Evolutionary conservation across 2,888 invertebrate genomes (phyloP).

Genomic region (Ophion slaviceki): DNA sequence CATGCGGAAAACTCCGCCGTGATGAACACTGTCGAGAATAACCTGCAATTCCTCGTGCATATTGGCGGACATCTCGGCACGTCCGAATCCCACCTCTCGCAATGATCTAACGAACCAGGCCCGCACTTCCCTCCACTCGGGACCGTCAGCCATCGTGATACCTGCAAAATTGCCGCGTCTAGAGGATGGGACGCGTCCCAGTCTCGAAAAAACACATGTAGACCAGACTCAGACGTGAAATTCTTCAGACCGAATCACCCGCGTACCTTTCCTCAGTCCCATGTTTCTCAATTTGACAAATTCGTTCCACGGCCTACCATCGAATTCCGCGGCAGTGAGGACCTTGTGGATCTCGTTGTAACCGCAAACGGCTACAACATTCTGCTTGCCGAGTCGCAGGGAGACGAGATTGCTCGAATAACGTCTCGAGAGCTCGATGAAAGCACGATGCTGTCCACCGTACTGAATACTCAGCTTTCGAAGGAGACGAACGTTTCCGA

Average conservation of each 20-base stretch:
- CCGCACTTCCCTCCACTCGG: constrained; percentile 86
- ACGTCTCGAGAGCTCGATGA: constrained; percentile 73
- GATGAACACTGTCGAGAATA: constrained; percentile 78
- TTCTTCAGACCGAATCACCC: too few relatives aligned
- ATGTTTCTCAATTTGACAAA: constrained; percentile 87
- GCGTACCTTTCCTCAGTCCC: constrained; percentile 85
- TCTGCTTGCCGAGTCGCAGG: constrained; percentile 71
- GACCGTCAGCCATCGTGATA: constrained; percentile 86
- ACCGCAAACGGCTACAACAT: constrained; percentile 84
- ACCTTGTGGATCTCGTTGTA: constrained; percentile 85
- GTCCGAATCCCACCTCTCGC: constrained; percentile 86
- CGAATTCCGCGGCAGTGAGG: constrained; percentile 86
- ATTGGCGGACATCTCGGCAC: constrained; percentile 84
- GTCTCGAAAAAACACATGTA: not conserved
- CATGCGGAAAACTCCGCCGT: constrained; percentile 73
- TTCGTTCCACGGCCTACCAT: constrained; percentile 88
- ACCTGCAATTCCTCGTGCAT: constrained; percentile 85
- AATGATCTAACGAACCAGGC: constrained; percentile 85
- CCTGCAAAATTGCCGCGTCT: constrained; percentile 79
- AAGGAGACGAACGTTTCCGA: constrained; percentile 75
- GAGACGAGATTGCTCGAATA: constrained; percentile 76
- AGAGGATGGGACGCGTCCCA: too few relatives aligned
- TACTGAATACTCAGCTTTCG: constrained; percentile 68
- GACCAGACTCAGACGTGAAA: not conserved
- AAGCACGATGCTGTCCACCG: constrained; percentile 76